A percentile compares a stretch with the other conserved stretches of the same genome.
Evolutionary conservation across 1,140 invertebrate genomes (phyloP).

Genomic region (Tetragnatha versicolor): DNA sequence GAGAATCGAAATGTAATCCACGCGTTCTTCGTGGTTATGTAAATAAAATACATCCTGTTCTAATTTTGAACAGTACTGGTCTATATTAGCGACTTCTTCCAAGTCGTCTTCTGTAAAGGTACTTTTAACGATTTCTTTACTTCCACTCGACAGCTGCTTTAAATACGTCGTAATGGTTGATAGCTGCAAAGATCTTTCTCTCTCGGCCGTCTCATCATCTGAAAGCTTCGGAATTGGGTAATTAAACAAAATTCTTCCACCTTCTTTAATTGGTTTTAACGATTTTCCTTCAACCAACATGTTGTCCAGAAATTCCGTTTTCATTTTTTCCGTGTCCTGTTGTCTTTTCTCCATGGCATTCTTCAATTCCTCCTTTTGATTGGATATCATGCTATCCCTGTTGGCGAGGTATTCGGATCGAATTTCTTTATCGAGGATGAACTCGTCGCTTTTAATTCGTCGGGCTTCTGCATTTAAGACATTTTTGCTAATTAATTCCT

Average conservation of each 20-base stretch:
- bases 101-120: too few relatives aligned
- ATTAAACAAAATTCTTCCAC: background rate
- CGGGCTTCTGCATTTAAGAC: background rate
- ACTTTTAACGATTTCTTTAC: too few relatives aligned
- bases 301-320: background rate
- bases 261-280: background rate
- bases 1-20: constrained; percentile 6
- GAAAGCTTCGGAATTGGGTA: constrained; percentile 10
- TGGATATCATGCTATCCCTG: background rate
- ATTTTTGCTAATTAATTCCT: background rate
- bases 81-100: too few relatives aligned
- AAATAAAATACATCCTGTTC: background rate
- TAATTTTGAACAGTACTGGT: too few relatives aligned
- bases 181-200: background rate
- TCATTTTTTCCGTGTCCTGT: background rate
- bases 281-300: constrained; percentile 15
- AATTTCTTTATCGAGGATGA: constrained; percentile 4
- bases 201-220: background rate
- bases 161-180: too few relatives aligned
- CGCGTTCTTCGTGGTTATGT: constrained; percentile 11
- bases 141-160: too few relatives aligned
- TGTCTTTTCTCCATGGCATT: background rate
- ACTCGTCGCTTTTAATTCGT: constrained; percentile 25
- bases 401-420: background rate
- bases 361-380: background rate